Base-by-base conservation (phyloP, 2,888 invertebrate species). In the Nemotelus nigrinus region DNA sequence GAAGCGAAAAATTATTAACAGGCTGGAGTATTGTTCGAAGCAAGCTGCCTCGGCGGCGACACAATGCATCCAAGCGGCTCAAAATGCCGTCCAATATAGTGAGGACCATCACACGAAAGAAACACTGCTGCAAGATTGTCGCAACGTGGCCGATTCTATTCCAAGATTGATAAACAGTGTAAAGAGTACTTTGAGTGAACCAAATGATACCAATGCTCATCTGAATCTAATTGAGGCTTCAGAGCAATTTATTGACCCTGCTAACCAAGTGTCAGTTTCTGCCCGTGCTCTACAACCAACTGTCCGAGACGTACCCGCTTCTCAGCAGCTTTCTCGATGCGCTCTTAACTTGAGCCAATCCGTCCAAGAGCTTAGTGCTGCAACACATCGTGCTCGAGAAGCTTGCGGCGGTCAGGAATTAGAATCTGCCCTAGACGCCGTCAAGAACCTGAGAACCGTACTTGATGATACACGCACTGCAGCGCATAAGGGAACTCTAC, bases 31-130 rank as follows among this genome's bases (percentile, higher is more conserved):
- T 83, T 94, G 94, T 80, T 96, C 96, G 0, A 93, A 94, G 80
- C 93, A 94, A 82, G 95, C 96, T 0, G 94, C 96, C 0, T 92
- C 96, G 0, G 93, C 95, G 77, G 96, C 96, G 0, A 96, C 96
- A 0, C 98, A 98, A 85, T 93, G 96, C 82, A 93, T 98, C 81
- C 93, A 95, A 0, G 94, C 97, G 0, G 93, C 96, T 0, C 94
- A 96, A 81, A 93, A 93, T 82, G 95, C 95, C 0, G 91, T 91
- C 2, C 90, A 91, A 44, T 91, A 95, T 86, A 95, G 87, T 68
- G 86, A 87, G 76, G 88, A 87, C 72, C 86, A 86, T 79, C 87
- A 88, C 81, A 87, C 86, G 3, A 88, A 95, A 87, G 94, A 95
- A 83, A 92, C 93, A 41, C 88, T 97, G 1, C 86, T 92, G 77